Conservation (phyloP, 2,113 vertebrate genomes). For the Colinus virginianus region DNA sequence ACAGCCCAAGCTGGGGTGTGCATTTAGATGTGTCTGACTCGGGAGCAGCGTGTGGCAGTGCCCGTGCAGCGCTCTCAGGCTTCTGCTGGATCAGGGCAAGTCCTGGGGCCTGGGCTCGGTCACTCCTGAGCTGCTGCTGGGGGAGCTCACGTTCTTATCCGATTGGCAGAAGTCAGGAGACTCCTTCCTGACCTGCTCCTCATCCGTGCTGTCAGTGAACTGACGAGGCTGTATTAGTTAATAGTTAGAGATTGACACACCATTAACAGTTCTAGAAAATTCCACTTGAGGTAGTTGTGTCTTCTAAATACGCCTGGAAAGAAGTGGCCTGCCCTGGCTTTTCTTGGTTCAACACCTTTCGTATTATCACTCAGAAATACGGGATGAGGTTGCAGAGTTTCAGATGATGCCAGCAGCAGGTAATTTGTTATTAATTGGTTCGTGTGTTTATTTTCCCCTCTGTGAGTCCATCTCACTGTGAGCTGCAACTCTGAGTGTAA, state of each 20-base stretch:
- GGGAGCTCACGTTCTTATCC: neutral
- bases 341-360: neutral
- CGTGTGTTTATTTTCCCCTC: neutral
- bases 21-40: constrained; percentile 22
- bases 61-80: neutral
- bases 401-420: neutral
- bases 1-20: constrained; percentile 17
- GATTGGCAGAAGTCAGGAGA: neutral
- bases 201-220: neutral
- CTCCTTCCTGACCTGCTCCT: neutral
- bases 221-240: neutral
- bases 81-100: constrained; percentile 32
- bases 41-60: neutral
- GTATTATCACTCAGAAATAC: neutral
- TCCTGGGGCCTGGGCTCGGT: neutral
- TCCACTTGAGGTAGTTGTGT: neutral
- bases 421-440: neutral
- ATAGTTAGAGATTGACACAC: neutral
- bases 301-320: neutral
- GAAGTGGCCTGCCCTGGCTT: neutral
- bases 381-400: neutral
- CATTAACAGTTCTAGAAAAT: neutral
- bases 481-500: accelerated
- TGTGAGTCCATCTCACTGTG: neutral
- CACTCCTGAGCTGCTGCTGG: neutral